Evolutionary conservation across 2,797 vertebrate species (phyloP).

Genomic region (Macroramphosus scolopax): DNA sequence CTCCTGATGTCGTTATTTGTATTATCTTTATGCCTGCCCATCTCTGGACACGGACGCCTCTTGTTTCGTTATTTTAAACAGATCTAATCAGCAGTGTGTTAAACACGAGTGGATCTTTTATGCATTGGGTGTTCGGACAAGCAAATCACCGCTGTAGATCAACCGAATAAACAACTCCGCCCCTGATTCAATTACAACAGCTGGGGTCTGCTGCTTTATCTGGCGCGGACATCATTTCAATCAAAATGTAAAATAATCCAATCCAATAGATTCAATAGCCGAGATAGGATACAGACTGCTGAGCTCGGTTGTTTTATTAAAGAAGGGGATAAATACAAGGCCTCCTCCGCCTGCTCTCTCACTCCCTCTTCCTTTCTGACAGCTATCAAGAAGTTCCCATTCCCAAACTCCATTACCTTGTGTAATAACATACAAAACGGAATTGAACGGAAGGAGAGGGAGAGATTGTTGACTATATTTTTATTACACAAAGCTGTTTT

Average conservation of each 20-base stretch:
- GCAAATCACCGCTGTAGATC: constrained; percentile 89
- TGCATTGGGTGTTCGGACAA: constrained; percentile 91
- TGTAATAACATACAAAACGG: constrained; percentile 87
- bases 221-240: constrained; percentile 98
- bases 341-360: constrained; percentile 60
- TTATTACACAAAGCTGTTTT: constrained; percentile 80
- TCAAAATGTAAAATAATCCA: constrained; percentile 99
- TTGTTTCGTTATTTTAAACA: constrained; percentile 84
- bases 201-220: constrained; percentile 90
- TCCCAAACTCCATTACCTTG: constrained; percentile 91
- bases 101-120: constrained; percentile 95
- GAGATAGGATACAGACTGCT: constrained; percentile 96
- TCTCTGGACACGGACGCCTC: constrained; percentile 79
- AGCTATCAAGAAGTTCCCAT: constrained; percentile 87
- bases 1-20: constrained; percentile 67
- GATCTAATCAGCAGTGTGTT: constrained; percentile 95
- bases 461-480: constrained; percentile 86
- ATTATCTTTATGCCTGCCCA: constrained; percentile 82
- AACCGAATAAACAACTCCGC: constrained; percentile 92
- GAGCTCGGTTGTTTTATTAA: constrained; percentile 90
- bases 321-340: constrained; percentile 79
- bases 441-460: constrained; percentile 71
- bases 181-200: constrained; percentile 97
- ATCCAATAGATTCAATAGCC: constrained; percentile 90
- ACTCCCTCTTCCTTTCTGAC: constrained; percentile 76